Percentiles rank a stretch among this genome's conserved stretches.
These are phyloP conservation scores for Patiria miniata DNA, from an alignment of 35 echinoderm and acorn worm genomes.

Conservation along the genomic window DNA sequence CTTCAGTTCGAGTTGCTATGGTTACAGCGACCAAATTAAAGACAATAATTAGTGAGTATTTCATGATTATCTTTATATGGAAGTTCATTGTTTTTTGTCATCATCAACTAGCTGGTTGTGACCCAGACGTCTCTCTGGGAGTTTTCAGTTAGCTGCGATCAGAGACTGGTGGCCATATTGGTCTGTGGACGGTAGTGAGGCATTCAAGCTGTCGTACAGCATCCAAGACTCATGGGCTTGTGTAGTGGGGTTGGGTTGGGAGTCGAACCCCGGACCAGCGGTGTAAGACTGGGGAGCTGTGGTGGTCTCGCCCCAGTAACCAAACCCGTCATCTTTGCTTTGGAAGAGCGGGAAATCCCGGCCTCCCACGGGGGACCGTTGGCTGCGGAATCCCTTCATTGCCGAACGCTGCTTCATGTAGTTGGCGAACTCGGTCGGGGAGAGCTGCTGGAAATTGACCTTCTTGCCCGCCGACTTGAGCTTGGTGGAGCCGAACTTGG, in stretches of 20 bases:
- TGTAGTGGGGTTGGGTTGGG: conserved; percentile 6
- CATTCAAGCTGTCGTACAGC: conserved; percentile 43
- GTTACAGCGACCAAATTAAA: conserved; percentile 22
- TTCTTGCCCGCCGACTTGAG: conserved; percentile 88
- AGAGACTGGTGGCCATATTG: conserved; percentile 57
- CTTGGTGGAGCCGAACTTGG: conserved; percentile 99
- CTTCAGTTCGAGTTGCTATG: conserved; percentile 21
- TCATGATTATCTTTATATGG: conserved; percentile 19
- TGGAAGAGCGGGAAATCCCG: conserved; percentile 25
- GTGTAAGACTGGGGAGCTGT: conserved; percentile 18
- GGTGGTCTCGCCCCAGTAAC: conserved; percentile 24
- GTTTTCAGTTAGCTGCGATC: conserved; percentile 53
- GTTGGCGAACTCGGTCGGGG: conserved; percentile 94
- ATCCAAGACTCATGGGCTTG: conserved; percentile 40
- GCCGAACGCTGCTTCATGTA: conserved; percentile 98
- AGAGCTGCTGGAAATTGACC: conserved; percentile 93
- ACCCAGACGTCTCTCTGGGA: neutral
- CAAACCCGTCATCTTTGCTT: conserved; percentile 19
- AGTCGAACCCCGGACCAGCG: conserved; percentile 38
- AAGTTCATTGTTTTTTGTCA: conserved; percentile 10
- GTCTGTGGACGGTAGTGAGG: conserved; percentile 36
- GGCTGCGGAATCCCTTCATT: conserved; percentile 90
- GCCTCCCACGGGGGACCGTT: conserved; percentile 59
- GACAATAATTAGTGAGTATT: neutral
- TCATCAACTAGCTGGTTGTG: neutral